phyloP scores from a whole-genome alignment of 2,888 invertebrate species.

The Congeria kusceri region DNA sequence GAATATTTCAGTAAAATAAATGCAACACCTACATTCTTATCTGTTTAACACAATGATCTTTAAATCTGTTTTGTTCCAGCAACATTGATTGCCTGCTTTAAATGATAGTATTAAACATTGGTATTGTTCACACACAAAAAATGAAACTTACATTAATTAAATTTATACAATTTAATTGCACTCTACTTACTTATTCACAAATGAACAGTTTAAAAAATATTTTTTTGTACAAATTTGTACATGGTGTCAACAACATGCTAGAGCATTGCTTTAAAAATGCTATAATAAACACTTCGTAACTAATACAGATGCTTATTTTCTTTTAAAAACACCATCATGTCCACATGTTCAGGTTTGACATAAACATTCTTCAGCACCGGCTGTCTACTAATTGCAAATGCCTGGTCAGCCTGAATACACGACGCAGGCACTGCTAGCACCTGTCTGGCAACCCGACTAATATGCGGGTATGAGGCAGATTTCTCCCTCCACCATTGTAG shows the following conservation, averaged over 20 bases:
- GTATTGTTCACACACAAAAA: too few species aligned
- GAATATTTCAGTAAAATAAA: too few species aligned
- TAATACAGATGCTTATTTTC: slow-evolving; percentile 39
- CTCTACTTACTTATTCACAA: too few species aligned
- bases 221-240: too few species aligned
- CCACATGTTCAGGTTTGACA: slow-evolving; percentile 53
- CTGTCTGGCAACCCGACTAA: slow-evolving; percentile 44
- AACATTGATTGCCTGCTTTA: too few species aligned
- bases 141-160: too few species aligned
- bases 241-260: background rate
- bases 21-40: too few species aligned
- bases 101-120: too few species aligned
- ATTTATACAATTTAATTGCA: too few species aligned
- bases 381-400: slow-evolving; percentile 34
- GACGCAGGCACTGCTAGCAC: slow-evolving; percentile 58
- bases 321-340: slow-evolving; percentile 59
- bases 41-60: too few species aligned
- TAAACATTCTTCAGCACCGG: slow-evolving; percentile 15
- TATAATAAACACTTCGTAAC: background rate
- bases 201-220: too few species aligned
- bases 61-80: too few species aligned
- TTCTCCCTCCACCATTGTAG: slow-evolving; percentile 59
- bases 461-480: slow-evolving; percentile 43
- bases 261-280: background rate
- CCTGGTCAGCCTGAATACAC: slow-evolving; percentile 35